Evolutionary conservation across 2,888 invertebrate species (phyloP).

Genomic region (Dicyrtomina minuta): DNA sequence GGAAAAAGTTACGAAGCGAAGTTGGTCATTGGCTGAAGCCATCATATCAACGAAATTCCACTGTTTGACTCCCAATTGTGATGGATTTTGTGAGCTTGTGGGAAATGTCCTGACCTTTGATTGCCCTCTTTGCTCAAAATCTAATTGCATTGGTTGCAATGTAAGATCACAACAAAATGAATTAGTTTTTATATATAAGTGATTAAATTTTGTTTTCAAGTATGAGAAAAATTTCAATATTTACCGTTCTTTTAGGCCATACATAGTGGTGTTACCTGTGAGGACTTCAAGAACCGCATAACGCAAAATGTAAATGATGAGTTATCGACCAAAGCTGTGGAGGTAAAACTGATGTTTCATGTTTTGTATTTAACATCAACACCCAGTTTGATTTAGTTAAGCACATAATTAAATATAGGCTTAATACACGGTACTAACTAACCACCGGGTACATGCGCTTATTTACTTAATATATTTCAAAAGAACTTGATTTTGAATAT

Average conservation of each 20-base stretch:
- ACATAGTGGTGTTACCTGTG: constrained; percentile 76
- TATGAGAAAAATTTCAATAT: no score
- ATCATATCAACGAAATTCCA: constrained; percentile 76
- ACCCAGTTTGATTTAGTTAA: no score
- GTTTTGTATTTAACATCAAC: neutral
- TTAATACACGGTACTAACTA: no score
- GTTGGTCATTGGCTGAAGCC: constrained; percentile 77
- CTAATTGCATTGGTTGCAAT: constrained; percentile 78
- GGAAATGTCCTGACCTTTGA: constrained; percentile 78
- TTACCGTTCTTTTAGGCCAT: constrained; percentile 64
- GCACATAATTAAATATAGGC: no score
- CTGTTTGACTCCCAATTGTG: constrained; percentile 85
- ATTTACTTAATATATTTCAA: neutral
- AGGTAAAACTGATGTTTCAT: constrained; percentile 57
- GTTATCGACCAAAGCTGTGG: constrained; percentile 73
- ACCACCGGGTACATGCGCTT: no score
- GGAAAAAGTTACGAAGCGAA: constrained; percentile 76
- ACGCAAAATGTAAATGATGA: constrained; percentile 68
- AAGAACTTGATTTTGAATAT: neutral
- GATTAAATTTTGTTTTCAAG: constrained; percentile 3
- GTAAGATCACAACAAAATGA: constrained; percentile 25
- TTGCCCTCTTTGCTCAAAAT: constrained; percentile 77
- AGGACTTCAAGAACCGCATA: constrained; percentile 71
- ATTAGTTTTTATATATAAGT: constrained; percentile 9
- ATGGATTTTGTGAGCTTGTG: constrained; percentile 85